phyloP scores from a whole-genome alignment of 2,888 invertebrate genomes.

The Cecidostiba fungosa region DNA sequence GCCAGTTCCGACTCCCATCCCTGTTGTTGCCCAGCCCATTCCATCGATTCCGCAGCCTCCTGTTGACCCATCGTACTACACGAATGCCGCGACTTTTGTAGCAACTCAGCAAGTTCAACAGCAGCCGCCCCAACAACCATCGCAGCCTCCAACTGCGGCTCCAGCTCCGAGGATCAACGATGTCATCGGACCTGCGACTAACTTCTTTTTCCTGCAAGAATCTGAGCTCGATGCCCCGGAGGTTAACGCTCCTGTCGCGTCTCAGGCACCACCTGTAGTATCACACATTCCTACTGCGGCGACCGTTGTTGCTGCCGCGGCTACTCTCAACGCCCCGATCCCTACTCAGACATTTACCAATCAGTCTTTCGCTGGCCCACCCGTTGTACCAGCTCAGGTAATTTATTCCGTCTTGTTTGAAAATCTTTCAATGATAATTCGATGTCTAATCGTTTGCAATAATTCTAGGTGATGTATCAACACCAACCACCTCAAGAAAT shows the following conservation, averaged over 20 bases:
- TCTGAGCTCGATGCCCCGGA: slow-evolving; percentile 87
- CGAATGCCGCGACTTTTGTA: slow-evolving; percentile 81
- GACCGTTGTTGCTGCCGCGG: slow-evolving; percentile 58
- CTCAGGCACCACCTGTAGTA: slow-evolving; percentile 75
- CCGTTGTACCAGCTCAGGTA: slow-evolving; percentile 73
- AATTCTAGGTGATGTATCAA: slow-evolving; percentile 74
- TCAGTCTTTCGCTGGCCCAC: slow-evolving; percentile 85
- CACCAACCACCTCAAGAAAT: slow-evolving; percentile 79
- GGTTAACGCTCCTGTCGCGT: slow-evolving; percentile 75
- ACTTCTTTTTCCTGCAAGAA: slow-evolving; percentile 93
- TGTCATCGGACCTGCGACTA: slow-evolving; percentile 87
- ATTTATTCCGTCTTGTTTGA: neutral
- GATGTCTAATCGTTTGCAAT: neutral
- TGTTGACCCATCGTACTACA: slow-evolving; percentile 76
- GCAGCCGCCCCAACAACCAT: slow-evolving; percentile 64
- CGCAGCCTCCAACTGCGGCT: slow-evolving; percentile 30
- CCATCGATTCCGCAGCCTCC: slow-evolving; percentile 69
- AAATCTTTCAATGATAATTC: neutral
- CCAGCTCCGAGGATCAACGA: slow-evolving; percentile 85
- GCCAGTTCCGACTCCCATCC: slow-evolving; percentile 70
- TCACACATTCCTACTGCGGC: slow-evolving; percentile 77
- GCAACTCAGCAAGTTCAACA: slow-evolving; percentile 79
- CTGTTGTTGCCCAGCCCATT: slow-evolving; percentile 75
- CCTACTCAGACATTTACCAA: slow-evolving; percentile 93
- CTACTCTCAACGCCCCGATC: slow-evolving; percentile 83